Evolutionary conservation across 2,113 vertebrate species (phyloP), one percentile per base, ranked within the genome.

Genomic region (Potamarius usumacintae): DNA sequence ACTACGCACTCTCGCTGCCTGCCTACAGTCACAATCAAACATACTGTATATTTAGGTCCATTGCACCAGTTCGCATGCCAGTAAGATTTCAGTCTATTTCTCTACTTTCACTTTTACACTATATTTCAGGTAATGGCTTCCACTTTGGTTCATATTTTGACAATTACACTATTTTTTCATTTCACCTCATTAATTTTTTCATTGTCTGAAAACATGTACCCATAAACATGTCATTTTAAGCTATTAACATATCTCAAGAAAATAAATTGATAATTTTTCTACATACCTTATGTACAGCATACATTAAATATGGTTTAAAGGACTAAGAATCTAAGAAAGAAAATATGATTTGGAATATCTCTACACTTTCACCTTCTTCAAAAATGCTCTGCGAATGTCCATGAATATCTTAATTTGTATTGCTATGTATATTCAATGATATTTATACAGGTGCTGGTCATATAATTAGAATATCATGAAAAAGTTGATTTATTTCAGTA

Each of bases 1-100:
- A 25, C 97, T 96, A 58, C 96, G 95, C 0, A 91, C 17, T 57
- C 96, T 96, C 17, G 93, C 90, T 20, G 95, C 94, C 3, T 94
- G 94, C 86, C 97, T 98, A 91, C 3, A 87, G 57, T 34, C 15
- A 60, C 42, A 30, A 80, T 1, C 69, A 65, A 42, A 55, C 8
- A 34, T 53, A 42, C 42, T 42, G 42, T 42, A 34, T 42, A 55
- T 7, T 50, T 14, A 48, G 7, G 79, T 62, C 2, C 34, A 27
- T 20, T 11, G 25, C 42, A 42, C 10, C 34, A 14, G 25, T 48
- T 62, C 71, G 20, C 18, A 76, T 48, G 10, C 10, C 18, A 9
- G 4, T 50, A 12, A 15, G 8, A n/a, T 48, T 83, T 67, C 22
- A 50, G 10, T 12, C 53, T 25, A 62, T 18, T 67, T 25, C 11